Conservation (phyloP, 2,797 vertebrate species). For the Coreius guichenoti region DNA sequence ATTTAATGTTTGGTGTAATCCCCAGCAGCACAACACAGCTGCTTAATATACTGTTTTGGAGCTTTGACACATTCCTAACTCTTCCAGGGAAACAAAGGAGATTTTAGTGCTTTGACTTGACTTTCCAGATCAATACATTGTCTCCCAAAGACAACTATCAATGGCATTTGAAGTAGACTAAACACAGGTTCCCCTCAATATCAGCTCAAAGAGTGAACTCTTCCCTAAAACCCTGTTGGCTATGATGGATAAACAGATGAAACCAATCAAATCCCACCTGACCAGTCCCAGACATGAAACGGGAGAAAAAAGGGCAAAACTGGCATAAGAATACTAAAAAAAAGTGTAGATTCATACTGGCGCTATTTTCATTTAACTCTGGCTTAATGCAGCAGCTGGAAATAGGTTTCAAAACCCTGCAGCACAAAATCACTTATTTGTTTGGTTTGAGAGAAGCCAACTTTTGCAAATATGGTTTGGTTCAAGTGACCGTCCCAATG, state of each 20-base stretch:
- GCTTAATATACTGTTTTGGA: slow-evolving; percentile 73
- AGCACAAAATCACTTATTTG: slow-evolving; percentile 74
- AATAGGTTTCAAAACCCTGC: slow-evolving; percentile 71
- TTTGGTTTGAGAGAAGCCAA: slow-evolving; percentile 72
- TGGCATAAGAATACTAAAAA: slow-evolving; percentile 61
- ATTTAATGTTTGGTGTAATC: background rate
- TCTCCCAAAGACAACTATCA: slow-evolving; percentile 80
- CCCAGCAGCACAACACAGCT: slow-evolving; percentile 1
- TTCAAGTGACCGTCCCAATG: slow-evolving; percentile 65
- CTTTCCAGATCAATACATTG: slow-evolving; percentile 82
- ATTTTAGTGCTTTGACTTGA: slow-evolving; percentile 78
- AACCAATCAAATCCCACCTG: slow-evolving; percentile 71
- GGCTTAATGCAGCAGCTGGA: slow-evolving; percentile 69
- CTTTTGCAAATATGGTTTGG: slow-evolving; percentile 65
- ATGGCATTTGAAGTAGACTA: slow-evolving; percentile 85
- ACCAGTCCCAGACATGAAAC: slow-evolving; percentile 70
- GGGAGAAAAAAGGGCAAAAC: slow-evolving; percentile 55
- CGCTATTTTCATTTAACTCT: slow-evolving; percentile 71
- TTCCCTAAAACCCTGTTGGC: slow-evolving; percentile 76
- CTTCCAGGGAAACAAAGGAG: slow-evolving; percentile 74
- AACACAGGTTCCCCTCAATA: slow-evolving; percentile 79
- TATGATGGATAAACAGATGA: slow-evolving; percentile 77
- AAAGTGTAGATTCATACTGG: slow-evolving; percentile 77
- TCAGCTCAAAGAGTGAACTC: slow-evolving; percentile 77
- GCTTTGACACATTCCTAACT: slow-evolving; percentile 77